Evolutionary conservation across 2,888 invertebrate species (phyloP), one percentile per base, ranked within the genome.

Genomic region (Coenonympha arcania): DNA sequence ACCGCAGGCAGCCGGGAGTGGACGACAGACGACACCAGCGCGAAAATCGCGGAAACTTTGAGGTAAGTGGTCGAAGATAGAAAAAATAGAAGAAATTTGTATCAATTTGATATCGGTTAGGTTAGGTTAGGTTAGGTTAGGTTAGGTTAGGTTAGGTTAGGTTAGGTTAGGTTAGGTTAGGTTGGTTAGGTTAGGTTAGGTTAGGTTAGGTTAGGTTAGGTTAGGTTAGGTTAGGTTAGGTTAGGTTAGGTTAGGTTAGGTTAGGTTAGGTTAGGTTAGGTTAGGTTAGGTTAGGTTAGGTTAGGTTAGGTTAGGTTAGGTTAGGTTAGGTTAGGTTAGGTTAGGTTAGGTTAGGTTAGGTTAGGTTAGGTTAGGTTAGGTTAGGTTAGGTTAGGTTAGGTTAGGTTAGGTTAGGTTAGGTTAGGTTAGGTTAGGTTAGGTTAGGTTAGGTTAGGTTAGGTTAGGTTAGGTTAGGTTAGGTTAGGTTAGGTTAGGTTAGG

Each of bases 91-190:
- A n/a, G n/a, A n/a, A n/a, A n/a, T n/a, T n/a, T n/a, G n/a, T n/a
- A n/a, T n/a, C n/a, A n/a, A n/a, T n/a, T n/a, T n/a, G n/a, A n/a
- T n/a, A n/a, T n/a, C n/a, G n/a, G 50, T 44, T 50, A 45, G 41
- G 45, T 40, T 50, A 45, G 41, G 45, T 40, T 50, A 45, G 40
- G 45, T 50, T 50, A 50, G 50, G 50, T 50, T 50, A 50, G 50
- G 50, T 50, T 50, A 50, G 50, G 50, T 50, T 50, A 50, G 50
- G 50, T 50, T 43, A 44, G 50, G 50, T 34, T 49, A 50, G 50
- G 50, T 50, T 50, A 50, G 50, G 50, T 50, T 34, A 34, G 34
- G 34, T 34, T 34, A 34, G 34, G 34, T 34, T 34, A 34, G 34
- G 34, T 34, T 34, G 34, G 34, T 34, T 34, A 34, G 34, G 34